phyloP scores from a whole-genome alignment of 2,888 invertebrate genomes.

The Luperina testacea region DNA sequence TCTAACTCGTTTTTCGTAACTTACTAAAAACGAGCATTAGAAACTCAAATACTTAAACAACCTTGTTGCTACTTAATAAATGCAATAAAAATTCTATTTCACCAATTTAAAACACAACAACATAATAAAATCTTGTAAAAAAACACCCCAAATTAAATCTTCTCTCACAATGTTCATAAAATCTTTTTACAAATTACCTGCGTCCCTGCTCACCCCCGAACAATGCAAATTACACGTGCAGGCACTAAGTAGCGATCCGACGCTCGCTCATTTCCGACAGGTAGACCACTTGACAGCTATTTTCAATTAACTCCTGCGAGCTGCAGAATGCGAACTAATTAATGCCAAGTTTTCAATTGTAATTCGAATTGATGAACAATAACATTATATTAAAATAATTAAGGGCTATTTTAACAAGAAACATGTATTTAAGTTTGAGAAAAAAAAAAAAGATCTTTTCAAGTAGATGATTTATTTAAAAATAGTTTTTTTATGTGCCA shows the following conservation, averaged over 20 bases:
- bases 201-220: slow-evolving; percentile 29
- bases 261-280: slow-evolving; percentile 66
- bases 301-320: slow-evolving; percentile 70
- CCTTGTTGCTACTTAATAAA: neutral
- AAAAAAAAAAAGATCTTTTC: too few relatives aligned
- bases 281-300: slow-evolving; percentile 72
- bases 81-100: neutral
- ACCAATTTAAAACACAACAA: neutral
- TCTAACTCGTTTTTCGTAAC: neutral
- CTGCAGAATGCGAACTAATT: slow-evolving; percentile 42
- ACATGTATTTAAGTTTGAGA: neutral
- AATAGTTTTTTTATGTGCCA: neutral
- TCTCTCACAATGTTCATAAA: neutral
- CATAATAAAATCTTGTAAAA: neutral
- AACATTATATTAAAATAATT: slow-evolving; percentile 6
- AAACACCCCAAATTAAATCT: neutral
- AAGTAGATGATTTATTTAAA: too few relatives aligned
- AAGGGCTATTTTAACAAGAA: slow-evolving; percentile 4
- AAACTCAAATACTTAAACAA: neutral
- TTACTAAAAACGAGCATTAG: neutral
- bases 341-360: slow-evolving; percentile 49
- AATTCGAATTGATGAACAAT: slow-evolving; percentile 27
- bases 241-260: slow-evolving; percentile 65
- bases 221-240: slow-evolving; percentile 53
- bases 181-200: slow-evolving; percentile 17